Conservation (phyloP, 2,797 vertebrate species). For the Jordanella pulchra region DNA sequence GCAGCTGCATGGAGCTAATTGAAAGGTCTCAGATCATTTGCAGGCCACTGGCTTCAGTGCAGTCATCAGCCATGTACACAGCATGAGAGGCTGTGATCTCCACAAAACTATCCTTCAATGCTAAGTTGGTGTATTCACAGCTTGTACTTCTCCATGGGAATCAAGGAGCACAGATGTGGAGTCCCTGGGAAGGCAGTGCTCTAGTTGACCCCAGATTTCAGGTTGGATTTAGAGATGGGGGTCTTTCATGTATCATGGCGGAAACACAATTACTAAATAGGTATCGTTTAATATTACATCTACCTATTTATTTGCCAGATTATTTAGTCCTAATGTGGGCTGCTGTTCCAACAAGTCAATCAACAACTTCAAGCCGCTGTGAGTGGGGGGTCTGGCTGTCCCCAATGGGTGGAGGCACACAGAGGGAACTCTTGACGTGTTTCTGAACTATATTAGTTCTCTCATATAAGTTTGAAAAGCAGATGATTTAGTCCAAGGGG, state of each 20-base stretch:
- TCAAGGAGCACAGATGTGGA: constrained; percentile 80
- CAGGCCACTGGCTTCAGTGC: constrained; percentile 61
- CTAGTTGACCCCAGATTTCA: constrained; percentile 49
- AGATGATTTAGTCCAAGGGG: background rate
- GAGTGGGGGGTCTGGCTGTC: background rate
- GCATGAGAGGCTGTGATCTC: constrained; percentile 73
- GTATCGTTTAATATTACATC: background rate
- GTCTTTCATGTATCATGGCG: constrained; percentile 11
- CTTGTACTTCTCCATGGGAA: constrained; percentile 78
- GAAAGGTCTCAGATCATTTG: constrained; percentile 75
- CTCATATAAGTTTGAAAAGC: background rate
- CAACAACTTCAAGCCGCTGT: background rate
- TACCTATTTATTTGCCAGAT: background rate
- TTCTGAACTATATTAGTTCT: background rate
- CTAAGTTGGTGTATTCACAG: constrained; percentile 82
- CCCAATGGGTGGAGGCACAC: no score
- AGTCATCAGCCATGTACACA: constrained; percentile 74
- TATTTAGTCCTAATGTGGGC: background rate
- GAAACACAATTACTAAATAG: background rate
- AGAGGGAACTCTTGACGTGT: background rate
- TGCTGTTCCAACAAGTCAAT: background rate
- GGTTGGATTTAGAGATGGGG: constrained; percentile 20
- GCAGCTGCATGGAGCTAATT: constrained; percentile 34
- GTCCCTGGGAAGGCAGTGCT: constrained; percentile 64
- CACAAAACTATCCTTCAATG: constrained; percentile 78